These are phyloP conservation scores for Quadroppia sp. DNA, from an alignment of 2,888 invertebrate genomes.

Conservation along the genomic window DNA sequence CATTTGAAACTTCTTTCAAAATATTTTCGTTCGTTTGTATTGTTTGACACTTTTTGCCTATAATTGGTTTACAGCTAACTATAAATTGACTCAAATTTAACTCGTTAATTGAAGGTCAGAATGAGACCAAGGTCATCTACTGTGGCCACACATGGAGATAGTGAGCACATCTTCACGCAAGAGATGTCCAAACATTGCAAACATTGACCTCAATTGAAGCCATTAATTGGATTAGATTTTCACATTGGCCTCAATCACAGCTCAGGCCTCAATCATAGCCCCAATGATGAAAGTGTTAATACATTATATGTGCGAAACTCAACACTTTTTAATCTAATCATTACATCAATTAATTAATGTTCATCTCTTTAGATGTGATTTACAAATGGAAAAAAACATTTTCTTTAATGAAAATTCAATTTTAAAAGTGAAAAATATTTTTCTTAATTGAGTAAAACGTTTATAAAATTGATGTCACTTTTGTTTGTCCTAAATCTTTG, in stretches of 20 bases:
- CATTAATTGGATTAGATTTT: background rate
- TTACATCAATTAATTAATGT: too few species aligned
- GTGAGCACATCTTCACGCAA: background rate
- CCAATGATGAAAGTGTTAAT: background rate
- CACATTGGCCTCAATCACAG: background rate
- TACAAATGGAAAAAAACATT: background rate
- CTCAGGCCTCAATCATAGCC: background rate
- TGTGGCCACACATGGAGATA: background rate
- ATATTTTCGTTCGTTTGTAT: too few species aligned
- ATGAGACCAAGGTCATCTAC: background rate
- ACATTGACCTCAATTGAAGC: constrained; percentile 19
- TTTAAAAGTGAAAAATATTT: background rate
- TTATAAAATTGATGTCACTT: background rate
- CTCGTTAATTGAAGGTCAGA: too few species aligned
- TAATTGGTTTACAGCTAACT: too few species aligned
- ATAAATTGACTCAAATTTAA: too few species aligned
- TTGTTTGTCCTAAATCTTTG: background rate
- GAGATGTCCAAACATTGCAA: background rate
- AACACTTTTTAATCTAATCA: too few species aligned
- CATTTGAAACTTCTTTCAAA: too few species aligned
- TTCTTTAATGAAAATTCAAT: background rate
- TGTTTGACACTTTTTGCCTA: too few species aligned
- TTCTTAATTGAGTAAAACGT: background rate
- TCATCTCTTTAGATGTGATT: too few species aligned
- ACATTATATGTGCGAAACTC: background rate